These are phyloP conservation scores for Drosophila mercatorum DNA, from an alignment of 2,888 invertebrate species.

Conservation along the genomic window DNA sequence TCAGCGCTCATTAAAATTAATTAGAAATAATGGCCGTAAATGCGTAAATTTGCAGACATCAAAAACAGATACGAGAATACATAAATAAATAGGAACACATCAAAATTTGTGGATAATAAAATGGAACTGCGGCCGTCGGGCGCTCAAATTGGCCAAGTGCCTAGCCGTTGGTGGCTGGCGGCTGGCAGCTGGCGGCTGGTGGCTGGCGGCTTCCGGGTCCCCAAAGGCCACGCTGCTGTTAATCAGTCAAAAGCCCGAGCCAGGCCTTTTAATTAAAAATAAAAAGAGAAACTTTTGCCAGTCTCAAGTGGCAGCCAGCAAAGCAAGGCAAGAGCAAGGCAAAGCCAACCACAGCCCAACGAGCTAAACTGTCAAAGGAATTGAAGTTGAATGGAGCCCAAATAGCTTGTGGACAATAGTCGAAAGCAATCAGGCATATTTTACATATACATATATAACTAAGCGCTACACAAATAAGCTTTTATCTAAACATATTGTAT, in stretches of 20 bases:
- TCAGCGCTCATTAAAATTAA: constrained; percentile 58
- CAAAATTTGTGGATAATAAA: constrained; percentile 9
- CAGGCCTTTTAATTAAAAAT: constrained; percentile 32
- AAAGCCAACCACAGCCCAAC: constrained; percentile 1
- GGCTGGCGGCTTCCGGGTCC: background rate
- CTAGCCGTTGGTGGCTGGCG: constrained; percentile 2
- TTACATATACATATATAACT: constrained; percentile 8
- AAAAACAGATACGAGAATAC: constrained; percentile 19
- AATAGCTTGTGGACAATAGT: constrained; percentile 14
- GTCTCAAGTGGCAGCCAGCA: constrained; percentile 6
- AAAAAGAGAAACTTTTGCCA: constrained; percentile 9
- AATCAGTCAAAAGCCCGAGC: constrained; percentile 50
- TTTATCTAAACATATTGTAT: constrained; percentile 6
- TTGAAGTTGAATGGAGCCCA: constrained; percentile 8
- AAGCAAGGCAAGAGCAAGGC: background rate
- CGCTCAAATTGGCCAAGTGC: constrained; percentile 38
- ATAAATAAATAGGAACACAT: background rate
- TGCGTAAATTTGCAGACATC: constrained; percentile 31
- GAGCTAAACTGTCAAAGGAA: constrained; percentile 8
- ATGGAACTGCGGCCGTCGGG: constrained; percentile 1
- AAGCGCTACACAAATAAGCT: constrained; percentile 5
- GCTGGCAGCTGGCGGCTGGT: background rate
- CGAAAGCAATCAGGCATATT: background rate
- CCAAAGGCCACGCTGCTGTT: constrained; percentile 40
- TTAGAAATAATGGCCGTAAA: constrained; percentile 58